These are phyloP conservation scores for Nebria brevicollis DNA, from an alignment of 2,888 invertebrate species.

Conservation along the genomic window DNA sequence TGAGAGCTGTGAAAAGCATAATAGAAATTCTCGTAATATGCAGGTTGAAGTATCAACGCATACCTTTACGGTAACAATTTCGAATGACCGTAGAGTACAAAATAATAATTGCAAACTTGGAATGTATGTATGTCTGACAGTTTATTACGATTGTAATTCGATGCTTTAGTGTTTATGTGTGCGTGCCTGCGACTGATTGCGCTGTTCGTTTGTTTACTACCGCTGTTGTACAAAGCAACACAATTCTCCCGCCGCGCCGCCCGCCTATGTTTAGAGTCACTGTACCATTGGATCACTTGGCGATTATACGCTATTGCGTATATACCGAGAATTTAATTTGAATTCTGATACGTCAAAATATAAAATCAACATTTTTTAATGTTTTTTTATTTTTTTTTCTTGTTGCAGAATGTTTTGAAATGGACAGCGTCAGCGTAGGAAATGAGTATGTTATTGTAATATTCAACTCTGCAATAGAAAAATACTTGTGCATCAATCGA, in stretches of 20 bases:
- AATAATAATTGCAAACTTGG: constrained; percentile 1
- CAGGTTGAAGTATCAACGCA: background rate
- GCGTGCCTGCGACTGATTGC: constrained; percentile 1
- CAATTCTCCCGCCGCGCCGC: background rate
- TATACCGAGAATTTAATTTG: background rate
- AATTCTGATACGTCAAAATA: background rate
- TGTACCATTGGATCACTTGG: background rate
- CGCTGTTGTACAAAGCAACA: background rate
- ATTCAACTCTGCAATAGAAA: constrained; percentile 11
- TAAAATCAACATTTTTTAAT: background rate
- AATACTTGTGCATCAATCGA: constrained; percentile 24
- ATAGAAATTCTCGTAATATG: background rate
- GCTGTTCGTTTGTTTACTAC: background rate
- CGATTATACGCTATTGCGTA: background rate
- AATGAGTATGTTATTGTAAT: background rate
- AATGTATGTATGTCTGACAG: background rate
- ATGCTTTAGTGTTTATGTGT: background rate
- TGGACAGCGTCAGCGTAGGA: background rate
- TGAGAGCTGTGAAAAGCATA: background rate
- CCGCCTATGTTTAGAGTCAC: background rate
- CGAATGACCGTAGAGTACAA: background rate
- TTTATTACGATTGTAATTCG: constrained; percentile 1
- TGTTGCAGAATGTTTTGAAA: constrained; percentile 34
- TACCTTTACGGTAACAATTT: background rate
- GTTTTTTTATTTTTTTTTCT: background rate